Evolutionary conservation across 2,113 vertebrate species (phyloP), one percentile per base, ranked within the genome.

Genomic region (Bucco capensis): DNA sequence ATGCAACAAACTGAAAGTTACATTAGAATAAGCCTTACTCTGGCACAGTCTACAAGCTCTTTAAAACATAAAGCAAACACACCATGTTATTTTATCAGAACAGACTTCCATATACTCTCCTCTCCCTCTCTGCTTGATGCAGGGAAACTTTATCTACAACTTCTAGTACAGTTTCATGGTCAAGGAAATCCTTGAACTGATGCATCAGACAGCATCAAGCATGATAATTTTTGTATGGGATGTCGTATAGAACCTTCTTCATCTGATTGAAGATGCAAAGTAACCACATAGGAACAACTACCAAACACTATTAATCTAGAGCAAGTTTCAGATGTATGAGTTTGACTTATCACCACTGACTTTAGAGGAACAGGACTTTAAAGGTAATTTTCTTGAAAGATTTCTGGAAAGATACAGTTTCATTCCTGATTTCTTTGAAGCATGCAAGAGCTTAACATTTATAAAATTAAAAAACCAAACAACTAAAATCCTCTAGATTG

Each of bases 401-500:
- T 17, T 73, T 85, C 23, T 25, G n/a, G 12, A 62, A 78, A 69
- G 12, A 67, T 2, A 7, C 0, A 42, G 22, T 19, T 90, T 47
- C 3, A 19, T 28, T 92, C 74, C 65, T 35, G 30, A 58, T 71
- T 77, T 83, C 10, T 62, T 30, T 81, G 27, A 83, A 51, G 22
- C 3, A 61, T 54, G 58, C 12, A 57, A n/a, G 2, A 73, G 37
- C 10, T 50, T 51, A 80, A 62, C 1, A 31, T 27, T 40, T 23
- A 60, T 3, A 30, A 50, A 64, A 82, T n/a, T 6, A 4, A 2
- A 49, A 71, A 84, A 5, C 0, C 0, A 1, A 47, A 60, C 78
- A 38, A 10, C 13, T 12, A 51, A 57, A 75, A 40, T 16, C 14
- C 15, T 71, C 25, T 28, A 40, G 8, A 31, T 6, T 62, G 33